Base-by-base conservation (phyloP, 2,113 vertebrate species). In the Illadopsis cleaveri region DNA sequence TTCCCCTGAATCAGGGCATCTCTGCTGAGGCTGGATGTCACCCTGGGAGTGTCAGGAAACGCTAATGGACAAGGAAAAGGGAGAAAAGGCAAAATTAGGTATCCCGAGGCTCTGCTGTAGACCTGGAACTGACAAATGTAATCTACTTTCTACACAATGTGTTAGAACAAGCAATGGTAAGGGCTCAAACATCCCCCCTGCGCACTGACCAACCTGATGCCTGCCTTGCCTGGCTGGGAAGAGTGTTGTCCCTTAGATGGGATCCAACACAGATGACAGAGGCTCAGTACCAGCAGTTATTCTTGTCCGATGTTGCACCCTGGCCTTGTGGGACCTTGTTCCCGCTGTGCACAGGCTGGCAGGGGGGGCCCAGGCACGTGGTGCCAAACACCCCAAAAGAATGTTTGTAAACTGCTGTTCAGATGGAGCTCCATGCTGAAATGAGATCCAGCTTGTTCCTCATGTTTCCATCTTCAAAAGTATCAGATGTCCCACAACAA, bases 81-180 rank as follows among this genome's bases (percentile, higher is more conserved):
- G 31, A 66, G 10, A 62, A 73, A 54, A 64, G 33, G 38, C 51
- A 69, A n/a, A 89, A 56, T 11, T 23, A 24, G 6, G 12, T 23
- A 57, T 21, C 25, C 20, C 3, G 4, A 81, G 17, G 10, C 19
- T 72, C 35, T 68, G 11, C 23, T 47, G 16, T 17, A 28, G 56
- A 15, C 3, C 23, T 22, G 12, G 2, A 6, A 53, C 5, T 28
- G 16, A 42, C 9, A 51, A 86, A 58, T 56, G 18, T 3, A 38
- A 64, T 24, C 5, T 61, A 15, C 13, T 76, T 35, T 45, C 25
- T 50, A 2, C 0, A 2, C 21, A 7, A 1, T 4, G 28, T 13
- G 50, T n/a, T 70, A 2, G 27, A 42, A 12, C 44, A 70, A 6
- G 0, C 12, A 0, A 0, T 0, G 1, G 45, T 7, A 20, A 18